Base-by-base conservation (phyloP, 2,888 invertebrate species). In the Agonum fuliginosum region DNA sequence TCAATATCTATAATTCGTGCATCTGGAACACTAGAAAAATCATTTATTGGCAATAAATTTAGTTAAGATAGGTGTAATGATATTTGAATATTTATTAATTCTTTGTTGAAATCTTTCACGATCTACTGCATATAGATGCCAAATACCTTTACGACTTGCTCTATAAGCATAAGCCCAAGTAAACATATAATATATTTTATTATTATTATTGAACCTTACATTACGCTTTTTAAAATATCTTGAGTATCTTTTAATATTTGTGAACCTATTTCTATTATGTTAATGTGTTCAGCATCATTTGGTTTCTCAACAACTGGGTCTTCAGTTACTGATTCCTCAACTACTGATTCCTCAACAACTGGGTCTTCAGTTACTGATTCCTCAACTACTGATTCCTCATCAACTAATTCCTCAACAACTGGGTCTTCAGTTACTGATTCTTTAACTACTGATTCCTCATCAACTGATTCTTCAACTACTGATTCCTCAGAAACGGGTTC, bases 131-230 rank as follows among this genome's bases (percentile, higher is more conserved):
- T 58, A 27, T 27, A 12, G 58, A 12, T 27, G 58, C 58, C 58
- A 58, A 27, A 27, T 58, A 58, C 58, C 58, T 58, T 58, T 22
- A 58, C 58, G 58, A 58, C 58, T 58, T 58, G 22, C 24, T 58
- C 30, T 58, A 58, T 58, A 30, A 58, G 58, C 58, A 58, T 58
- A 58, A 27, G 24, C 27, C 58, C 58, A 58, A 2, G 14, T 27
- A 58, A 58, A 58, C 58, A 24, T 58, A 58, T 58, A 27, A 30
- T 58, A 27, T 58, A 58, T 58, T 24, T 58, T 58, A 58, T 27
- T 14, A 58, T 24, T 27, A 58, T 58, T 17, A 27, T 22, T 58
- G 12, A 58, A 58, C 27, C 27, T 58, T 46, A 46, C 24, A 12
- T n/a, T n/a, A n/a, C n/a, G n/a, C n/a, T n/a, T n/a, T n/a, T n/a